phyloP scores from a whole-genome alignment of 2,888 invertebrate genomes.

The Augiades crinisus region DNA sequence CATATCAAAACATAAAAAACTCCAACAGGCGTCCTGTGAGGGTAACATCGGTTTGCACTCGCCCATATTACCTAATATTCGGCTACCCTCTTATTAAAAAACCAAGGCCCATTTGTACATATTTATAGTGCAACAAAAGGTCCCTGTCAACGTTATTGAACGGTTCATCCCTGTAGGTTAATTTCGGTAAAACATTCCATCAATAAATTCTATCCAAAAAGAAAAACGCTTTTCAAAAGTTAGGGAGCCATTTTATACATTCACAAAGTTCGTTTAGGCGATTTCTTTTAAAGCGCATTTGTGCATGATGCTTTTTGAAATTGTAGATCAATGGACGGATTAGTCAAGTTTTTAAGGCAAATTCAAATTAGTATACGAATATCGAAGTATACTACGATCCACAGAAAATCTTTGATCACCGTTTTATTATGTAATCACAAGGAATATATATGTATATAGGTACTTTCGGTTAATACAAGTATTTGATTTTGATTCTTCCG shows the following conservation, averaged over 20 bases:
- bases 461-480: too few species aligned
- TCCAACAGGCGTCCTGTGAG: slow-evolving; percentile 48
- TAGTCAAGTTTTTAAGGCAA: too few species aligned
- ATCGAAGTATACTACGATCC: too few species aligned
- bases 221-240: slow-evolving; percentile 10
- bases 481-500: too few species aligned
- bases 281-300: slow-evolving; percentile 10
- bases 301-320: slow-evolving; percentile 1
- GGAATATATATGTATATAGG: too few species aligned
- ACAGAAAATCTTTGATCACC: too few species aligned
- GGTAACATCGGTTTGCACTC: slow-evolving; percentile 79
- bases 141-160: slow-evolving; percentile 58
- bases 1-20: slow-evolving; percentile 60
- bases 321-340: neutral
- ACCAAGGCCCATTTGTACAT: slow-evolving; percentile 77
- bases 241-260: slow-evolving; percentile 7
- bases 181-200: slow-evolving; percentile 71
- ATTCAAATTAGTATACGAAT: too few species aligned
- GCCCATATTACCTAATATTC: slow-evolving; percentile 78
- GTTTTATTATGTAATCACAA: too few species aligned
- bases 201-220: slow-evolving; percentile 39
- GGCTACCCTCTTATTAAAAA: slow-evolving; percentile 79
- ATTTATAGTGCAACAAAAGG: slow-evolving; percentile 65
- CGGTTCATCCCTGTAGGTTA: slow-evolving; percentile 63
- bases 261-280: slow-evolving; percentile 12